Percentiles rank a stretch among this genome's conserved stretches.
These are phyloP conservation scores for Tragelaphus imberbis DNA, from an alignment of 2,113 vertebrate species.

Conservation along the genomic window DNA sequence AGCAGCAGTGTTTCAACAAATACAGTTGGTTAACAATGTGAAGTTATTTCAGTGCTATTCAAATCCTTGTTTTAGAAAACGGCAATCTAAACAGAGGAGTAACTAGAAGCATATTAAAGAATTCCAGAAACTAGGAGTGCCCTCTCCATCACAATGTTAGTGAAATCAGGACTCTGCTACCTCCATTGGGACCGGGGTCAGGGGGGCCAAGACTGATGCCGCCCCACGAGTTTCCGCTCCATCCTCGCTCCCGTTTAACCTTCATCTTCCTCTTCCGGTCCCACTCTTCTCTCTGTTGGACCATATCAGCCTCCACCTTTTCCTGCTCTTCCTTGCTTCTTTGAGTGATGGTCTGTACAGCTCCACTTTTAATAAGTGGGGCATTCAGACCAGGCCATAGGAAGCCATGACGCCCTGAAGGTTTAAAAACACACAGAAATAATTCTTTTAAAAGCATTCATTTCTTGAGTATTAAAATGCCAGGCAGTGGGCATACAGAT, in stretches of 20 bases:
- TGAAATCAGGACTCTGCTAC: conserved; percentile 74
- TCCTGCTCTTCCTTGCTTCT: conserved; percentile 84
- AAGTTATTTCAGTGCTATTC: background rate
- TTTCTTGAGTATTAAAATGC: background rate
- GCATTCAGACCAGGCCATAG: conserved; percentile 95
- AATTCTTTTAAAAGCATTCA: background rate
- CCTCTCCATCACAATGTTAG: background rate
- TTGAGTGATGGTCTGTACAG: conserved; percentile 76
- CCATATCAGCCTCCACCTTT: conserved; percentile 80
- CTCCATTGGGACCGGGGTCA: conserved; percentile 93
- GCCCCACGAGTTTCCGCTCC: conserved; percentile 92
- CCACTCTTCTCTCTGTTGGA: conserved; percentile 86
- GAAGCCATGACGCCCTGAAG: conserved; percentile 80
- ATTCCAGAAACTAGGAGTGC: background rate
- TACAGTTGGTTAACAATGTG: background rate
- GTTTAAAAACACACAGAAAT: background rate
- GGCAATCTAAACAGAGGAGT: background rate
- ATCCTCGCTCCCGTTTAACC: conserved; percentile 90
- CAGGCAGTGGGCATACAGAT: background rate
- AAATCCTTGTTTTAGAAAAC: background rate
- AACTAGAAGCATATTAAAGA: background rate
- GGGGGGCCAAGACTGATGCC: conserved; percentile 89
- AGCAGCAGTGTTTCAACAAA: background rate
- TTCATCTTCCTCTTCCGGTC: conserved; percentile 86
- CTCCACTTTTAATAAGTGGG: conserved; percentile 82